Conservation (phyloP, 2,113 vertebrate species). For the Periophthalmodon schlosseri region DNA sequence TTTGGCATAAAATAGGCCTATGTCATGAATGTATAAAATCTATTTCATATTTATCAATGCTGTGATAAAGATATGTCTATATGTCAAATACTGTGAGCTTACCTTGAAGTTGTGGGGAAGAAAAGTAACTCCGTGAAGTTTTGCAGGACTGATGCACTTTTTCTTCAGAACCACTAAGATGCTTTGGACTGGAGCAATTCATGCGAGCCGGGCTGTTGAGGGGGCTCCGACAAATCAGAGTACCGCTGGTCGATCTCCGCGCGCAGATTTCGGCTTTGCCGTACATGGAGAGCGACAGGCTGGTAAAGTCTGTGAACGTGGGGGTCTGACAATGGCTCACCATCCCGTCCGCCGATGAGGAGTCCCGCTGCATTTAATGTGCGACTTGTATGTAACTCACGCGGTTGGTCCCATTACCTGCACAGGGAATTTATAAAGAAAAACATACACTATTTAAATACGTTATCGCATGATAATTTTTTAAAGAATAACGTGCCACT, state of each 20-base stretch:
- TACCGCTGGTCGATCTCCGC: constrained; percentile 64
- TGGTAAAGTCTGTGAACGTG: constrained; percentile 69
- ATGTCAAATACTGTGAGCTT: background rate
- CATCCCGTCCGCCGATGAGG: constrained; percentile 76
- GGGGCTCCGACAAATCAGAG: constrained; percentile 73
- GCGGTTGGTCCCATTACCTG: constrained; percentile 67
- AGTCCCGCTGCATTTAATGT: constrained; percentile 68
- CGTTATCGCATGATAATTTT: background rate
- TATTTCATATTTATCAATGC: background rate
- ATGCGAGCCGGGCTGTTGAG: constrained; percentile 63
- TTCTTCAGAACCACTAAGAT: constrained; percentile 62
- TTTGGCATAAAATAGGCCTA: background rate
- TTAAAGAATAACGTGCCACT: constrained; percentile 27
- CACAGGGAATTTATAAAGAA: constrained; percentile 5
- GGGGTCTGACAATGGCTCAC: constrained; percentile 77
- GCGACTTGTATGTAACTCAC: constrained; percentile 67
- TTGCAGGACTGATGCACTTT: constrained; percentile 62
- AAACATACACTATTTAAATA: too few species aligned
- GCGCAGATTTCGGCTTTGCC: constrained; percentile 78
- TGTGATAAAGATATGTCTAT: background rate
- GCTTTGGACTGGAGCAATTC: constrained; percentile 71
- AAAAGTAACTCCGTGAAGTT: constrained; percentile 56
- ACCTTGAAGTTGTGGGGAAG: constrained; percentile 68
- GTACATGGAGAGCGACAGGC: constrained; percentile 72
- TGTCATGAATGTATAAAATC: background rate